A percentile compares a stretch with the other conserved stretches of the same genome.
Evolutionary conservation across 2,888 invertebrate species (phyloP).

Genomic region (Brachyopa scutellaris): DNA sequence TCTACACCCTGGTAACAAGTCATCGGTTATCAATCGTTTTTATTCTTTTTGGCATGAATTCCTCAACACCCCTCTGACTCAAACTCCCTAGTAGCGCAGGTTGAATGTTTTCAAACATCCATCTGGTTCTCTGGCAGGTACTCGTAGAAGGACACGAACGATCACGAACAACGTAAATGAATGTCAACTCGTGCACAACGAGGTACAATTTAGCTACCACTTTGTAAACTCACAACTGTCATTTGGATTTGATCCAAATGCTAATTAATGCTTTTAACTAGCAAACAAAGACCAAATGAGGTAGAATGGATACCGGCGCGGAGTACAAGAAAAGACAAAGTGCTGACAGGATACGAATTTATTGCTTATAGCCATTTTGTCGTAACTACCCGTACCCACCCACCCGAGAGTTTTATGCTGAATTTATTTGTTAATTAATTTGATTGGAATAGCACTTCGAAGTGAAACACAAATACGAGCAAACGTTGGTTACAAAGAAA

Average conservation of each 20-base stretch:
- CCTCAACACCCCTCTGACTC: neutral
- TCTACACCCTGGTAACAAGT: neutral
- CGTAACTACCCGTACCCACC: neutral
- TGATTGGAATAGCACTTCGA: slow-evolving; percentile 3
- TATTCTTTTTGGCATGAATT: neutral
- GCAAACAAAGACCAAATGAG: slow-evolving; percentile 26
- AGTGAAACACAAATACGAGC: slow-evolving; percentile 20
- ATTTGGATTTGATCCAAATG: slow-evolving; percentile 54
- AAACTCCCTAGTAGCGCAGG: neutral
- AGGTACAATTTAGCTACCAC: slow-evolving; percentile 28
- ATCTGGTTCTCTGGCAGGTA: neutral
- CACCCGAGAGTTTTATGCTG: neutral
- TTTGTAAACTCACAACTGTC: slow-evolving; percentile 40
- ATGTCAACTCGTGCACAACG: slow-evolving; percentile 50
- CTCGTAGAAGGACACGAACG: too few species aligned
- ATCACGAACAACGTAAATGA: slow-evolving; percentile 45
- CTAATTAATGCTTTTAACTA: slow-evolving; percentile 59
- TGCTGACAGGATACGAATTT: slow-evolving; percentile 16
- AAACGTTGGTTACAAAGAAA: neutral
- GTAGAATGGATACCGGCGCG: neutral
- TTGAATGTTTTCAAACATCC: neutral
- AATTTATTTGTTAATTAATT: slow-evolving; percentile 22
- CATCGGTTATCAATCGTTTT: slow-evolving; percentile 24
- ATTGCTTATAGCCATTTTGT: neutral
- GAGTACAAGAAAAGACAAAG: neutral